Base-by-base conservation (phyloP, 2,797 vertebrate genomes). In the Hippocampus kuda region DNA sequence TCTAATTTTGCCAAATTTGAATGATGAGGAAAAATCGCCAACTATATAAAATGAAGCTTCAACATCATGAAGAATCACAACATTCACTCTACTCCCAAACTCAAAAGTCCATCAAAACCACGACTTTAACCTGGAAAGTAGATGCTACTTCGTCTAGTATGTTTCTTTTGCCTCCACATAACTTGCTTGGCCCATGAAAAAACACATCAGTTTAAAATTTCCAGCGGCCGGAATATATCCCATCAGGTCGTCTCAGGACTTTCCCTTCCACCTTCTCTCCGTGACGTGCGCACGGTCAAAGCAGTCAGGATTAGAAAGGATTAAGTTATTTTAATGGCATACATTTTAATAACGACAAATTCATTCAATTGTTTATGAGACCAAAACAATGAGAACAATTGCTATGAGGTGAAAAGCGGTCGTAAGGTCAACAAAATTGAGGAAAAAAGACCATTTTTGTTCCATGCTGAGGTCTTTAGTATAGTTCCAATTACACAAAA, bases 381-480 rank as follows among this genome's bases (percentile, higher is more conserved):
- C 44, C 44, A 46, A 15, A 46, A 15, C 44, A 46, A 46, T 46
- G 13, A 46, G 3, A 15, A 46, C 12, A 46, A 46, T 46, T 46
- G 44, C 44, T 46, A 3, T 46, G 13, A 46, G 13, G 15, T 13
- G 44, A 46, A 13, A 46, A 46, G 15, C 12, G 44, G 44, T 46
- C 44, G 15, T 46, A 13, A 3, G 44, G 44, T 46, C 44, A 46
- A 12, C 44, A 46, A 46, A 13, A 15, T 38, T 46, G 44, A 46
- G 44, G 44, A 13, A 20, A 20, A 20, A 20, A 18, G 18, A 20
- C 49, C 20, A 53, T 9, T 53, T 22, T 53, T 53, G 49, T 53
- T 53, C 20, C 20, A 22, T 53, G 18, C 4, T 75, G 65, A 46
- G 46, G 68, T 56, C 56, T 65, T 60, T 57, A 22, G 20, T 22